Base-by-base conservation (phyloP, 2,888 invertebrate species). In the Calameuta filiformis region DNA sequence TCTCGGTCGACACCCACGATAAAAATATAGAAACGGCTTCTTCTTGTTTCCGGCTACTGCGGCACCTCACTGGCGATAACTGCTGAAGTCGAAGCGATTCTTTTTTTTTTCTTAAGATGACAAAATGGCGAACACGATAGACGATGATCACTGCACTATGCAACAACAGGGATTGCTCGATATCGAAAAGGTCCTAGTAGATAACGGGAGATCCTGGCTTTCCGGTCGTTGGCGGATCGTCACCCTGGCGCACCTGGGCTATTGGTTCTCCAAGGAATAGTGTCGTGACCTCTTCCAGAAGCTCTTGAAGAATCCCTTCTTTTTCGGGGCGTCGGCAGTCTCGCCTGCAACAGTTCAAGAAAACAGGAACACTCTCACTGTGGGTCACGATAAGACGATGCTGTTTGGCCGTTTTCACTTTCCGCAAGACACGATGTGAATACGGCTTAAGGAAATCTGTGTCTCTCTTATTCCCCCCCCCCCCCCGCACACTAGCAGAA, bases 241-340 rank as follows among this genome's bases (percentile, higher is more conserved):
- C 87, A 88, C 86, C 88, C 89, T 89, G 83, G 87, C 88, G 86
- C 90, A 91, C 90, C 90, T 90, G 89, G 90, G 93, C 94, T 95
- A 95, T 93, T 96, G 96, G 92, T 97, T 96, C 92, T 97, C 97
- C 92, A 97, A 93, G 83, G 97, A 97, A 91, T 97, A 96, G 90
- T 97, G 96, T 84, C 96, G 95, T 85, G 97, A 97, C 88, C 96
- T 94, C 92, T 97, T 97, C 97, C 97, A 97, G 86, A 97, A 95
- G 91, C 94, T 96, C 92, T 96, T 96, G 93, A 97, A 97, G 92
- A 97, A 97, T 83, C 97, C 96, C 92, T 96, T 96, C 91, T 97
- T 96, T 92, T 96, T 97, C 84, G 96, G 96, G 87, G 94, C 94
- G 75, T 94, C 94, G 81, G 93, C 93, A 83, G 93, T 93, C 84